Evolutionary conservation across 1,140 invertebrate genomes (phyloP).

Genomic region (Pantala flavescens): DNA sequence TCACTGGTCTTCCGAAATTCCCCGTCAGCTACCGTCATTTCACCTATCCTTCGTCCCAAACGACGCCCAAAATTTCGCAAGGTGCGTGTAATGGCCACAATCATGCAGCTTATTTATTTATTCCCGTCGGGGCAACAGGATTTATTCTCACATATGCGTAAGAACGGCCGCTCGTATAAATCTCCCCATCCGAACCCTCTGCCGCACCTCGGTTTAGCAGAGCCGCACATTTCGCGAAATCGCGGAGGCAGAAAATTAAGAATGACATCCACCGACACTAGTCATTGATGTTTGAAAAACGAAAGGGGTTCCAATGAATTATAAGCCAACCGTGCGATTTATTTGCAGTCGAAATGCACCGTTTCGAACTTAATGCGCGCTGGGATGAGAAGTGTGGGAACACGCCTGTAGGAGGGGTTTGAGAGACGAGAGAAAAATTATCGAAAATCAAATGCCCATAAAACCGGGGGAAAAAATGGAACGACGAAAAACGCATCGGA

Average conservation of each 20-base stretch:
- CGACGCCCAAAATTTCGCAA: too few species aligned
- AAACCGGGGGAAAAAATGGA: not conserved
- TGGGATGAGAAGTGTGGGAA: not conserved
- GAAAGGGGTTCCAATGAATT: not conserved
- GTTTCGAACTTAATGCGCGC: not conserved
- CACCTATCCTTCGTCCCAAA: too few species aligned
- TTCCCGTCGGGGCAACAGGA: too few species aligned
- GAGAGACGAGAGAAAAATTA: not conserved
- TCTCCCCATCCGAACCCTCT: not conserved
- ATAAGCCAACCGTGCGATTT: not conserved
- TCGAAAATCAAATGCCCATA: conserved; percentile 9
- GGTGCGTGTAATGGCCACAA: too few species aligned
- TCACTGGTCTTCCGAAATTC: too few species aligned
- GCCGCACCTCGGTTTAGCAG: not conserved
- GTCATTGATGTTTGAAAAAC: not conserved
- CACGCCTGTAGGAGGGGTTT: not conserved
- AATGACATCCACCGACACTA: conserved; percentile 8
- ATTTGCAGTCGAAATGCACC: not conserved
- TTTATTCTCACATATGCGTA: too few species aligned
- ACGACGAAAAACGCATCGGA: not conserved
- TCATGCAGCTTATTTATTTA: too few species aligned
- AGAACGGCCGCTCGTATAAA: too few species aligned
- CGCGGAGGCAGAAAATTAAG: conserved; percentile 8
- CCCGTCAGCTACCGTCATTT: too few species aligned
- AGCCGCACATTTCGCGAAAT: not conserved